Conservation (phyloP, 2,888 invertebrate genomes). For the Drosophila aldrichi region DNA sequence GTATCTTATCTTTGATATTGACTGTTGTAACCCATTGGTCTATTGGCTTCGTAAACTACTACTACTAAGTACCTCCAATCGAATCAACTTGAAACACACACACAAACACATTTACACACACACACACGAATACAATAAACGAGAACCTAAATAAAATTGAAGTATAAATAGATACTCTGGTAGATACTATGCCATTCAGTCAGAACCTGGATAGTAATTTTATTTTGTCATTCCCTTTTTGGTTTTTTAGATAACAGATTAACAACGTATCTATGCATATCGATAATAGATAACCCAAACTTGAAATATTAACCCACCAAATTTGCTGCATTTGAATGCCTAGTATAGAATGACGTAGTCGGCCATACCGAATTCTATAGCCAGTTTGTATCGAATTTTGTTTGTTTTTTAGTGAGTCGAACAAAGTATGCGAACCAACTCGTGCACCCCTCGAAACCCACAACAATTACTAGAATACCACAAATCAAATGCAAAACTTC, state of each 20-base stretch:
- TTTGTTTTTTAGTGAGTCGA: conserved; percentile 84
- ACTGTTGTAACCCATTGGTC: conserved; percentile 76
- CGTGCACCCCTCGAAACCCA: conserved; percentile 57
- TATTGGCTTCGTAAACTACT: conserved; percentile 60
- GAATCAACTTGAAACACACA: conserved; percentile 26
- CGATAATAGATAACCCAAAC: conserved; percentile 25
- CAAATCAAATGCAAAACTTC: conserved; percentile 4
- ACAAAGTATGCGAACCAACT: conserved; percentile 83
- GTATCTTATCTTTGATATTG: conserved; percentile 55
- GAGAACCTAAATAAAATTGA: conserved; percentile 24
- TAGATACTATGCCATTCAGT: conserved; percentile 20
- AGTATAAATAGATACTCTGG: neutral
- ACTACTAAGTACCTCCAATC: conserved; percentile 35
- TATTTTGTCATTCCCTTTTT: conserved; percentile 10
- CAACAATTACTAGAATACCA: conserved; percentile 24
- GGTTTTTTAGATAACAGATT: conserved; percentile 2
- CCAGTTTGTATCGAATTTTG: conserved; percentile 84
- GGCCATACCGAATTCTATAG: conserved; percentile 76
- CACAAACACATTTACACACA: conserved; percentile 22
- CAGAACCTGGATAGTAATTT: conserved; percentile 9
- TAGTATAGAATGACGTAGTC: conserved; percentile 70
- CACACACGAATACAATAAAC: conserved; percentile 30
- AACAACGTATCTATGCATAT: conserved; percentile 46
- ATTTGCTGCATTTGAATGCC: conserved; percentile 72
- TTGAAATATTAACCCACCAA: conserved; percentile 74